These are phyloP conservation scores for Stratiomys singularior DNA, from an alignment of 2,888 invertebrate species.

Conservation along the genomic window DNA sequence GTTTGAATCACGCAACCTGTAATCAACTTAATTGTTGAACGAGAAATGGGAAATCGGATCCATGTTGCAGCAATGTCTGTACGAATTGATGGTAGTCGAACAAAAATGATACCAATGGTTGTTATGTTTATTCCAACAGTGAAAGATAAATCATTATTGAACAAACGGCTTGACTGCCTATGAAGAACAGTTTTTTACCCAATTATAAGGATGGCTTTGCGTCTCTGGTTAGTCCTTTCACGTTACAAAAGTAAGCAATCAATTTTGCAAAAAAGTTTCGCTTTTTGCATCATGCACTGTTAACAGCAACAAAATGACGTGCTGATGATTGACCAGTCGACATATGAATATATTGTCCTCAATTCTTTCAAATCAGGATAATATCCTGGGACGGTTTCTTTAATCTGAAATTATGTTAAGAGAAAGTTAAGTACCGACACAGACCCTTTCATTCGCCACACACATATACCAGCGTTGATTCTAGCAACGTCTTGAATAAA, in stretches of 20 bases:
- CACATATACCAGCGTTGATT: not conserved
- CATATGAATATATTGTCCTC: not conserved
- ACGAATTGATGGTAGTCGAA: constrained; percentile 15
- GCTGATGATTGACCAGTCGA: not conserved
- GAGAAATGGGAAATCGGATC: constrained; percentile 4
- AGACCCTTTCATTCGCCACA: not conserved
- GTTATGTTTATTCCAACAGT: constrained; percentile 1
- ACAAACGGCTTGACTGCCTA: not conserved
- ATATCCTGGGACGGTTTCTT: not conserved
- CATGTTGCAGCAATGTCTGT: not conserved
- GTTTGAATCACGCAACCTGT: constrained; percentile 50
- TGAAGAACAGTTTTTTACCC: not conserved
- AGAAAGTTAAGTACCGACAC: not conserved
- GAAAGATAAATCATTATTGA: not conserved
- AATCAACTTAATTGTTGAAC: constrained; percentile 51
- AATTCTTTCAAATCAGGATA: not conserved
- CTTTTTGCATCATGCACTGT: not conserved
- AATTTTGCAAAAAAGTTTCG: not conserved
- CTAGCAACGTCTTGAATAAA: not conserved
- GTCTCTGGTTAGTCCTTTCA: no score
- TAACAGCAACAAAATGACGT: not conserved
- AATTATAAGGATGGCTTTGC: no score
- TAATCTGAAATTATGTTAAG: not conserved
- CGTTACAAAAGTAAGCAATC: not conserved
- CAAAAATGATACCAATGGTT: constrained; percentile 13